Evolutionary conservation across 2,888 invertebrate genomes (phyloP).

Genomic region (Pelosia muscerda): DNA sequence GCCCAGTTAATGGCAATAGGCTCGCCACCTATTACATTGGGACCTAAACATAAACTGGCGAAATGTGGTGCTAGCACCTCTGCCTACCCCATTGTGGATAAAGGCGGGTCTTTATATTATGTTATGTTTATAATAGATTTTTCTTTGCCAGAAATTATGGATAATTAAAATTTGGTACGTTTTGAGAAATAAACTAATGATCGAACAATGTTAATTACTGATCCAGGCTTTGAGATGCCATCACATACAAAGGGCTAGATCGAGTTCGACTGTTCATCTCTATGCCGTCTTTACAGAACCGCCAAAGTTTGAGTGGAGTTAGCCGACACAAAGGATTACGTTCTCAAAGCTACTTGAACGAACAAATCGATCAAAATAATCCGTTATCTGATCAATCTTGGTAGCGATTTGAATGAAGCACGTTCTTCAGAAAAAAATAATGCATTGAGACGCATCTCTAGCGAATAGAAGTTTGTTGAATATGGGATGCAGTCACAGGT

Average conservation of each 20-base stretch:
- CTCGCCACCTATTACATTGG: no score
- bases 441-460: background rate
- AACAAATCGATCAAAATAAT: conserved; percentile 7
- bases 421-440: conserved; percentile 3
- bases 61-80: no score
- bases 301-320: background rate
- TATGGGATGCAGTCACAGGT: no score
- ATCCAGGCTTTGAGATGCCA: background rate
- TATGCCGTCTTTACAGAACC: background rate
- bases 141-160: no score
- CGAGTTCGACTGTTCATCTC: background rate
- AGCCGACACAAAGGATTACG: conserved; percentile 1
- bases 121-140: no score
- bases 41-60: no score
- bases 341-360: background rate
- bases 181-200: no score
- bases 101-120: no score
- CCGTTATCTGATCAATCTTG: conserved; percentile 5
- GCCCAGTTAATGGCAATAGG: no score
- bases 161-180: no score
- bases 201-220: background rate
- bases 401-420: background rate
- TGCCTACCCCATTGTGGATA: no score
- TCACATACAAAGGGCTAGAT: background rate
- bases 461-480: background rate